Base-by-base conservation (phyloP, 2,113 vertebrate species). In the Fulmarus glacialis region DNA sequence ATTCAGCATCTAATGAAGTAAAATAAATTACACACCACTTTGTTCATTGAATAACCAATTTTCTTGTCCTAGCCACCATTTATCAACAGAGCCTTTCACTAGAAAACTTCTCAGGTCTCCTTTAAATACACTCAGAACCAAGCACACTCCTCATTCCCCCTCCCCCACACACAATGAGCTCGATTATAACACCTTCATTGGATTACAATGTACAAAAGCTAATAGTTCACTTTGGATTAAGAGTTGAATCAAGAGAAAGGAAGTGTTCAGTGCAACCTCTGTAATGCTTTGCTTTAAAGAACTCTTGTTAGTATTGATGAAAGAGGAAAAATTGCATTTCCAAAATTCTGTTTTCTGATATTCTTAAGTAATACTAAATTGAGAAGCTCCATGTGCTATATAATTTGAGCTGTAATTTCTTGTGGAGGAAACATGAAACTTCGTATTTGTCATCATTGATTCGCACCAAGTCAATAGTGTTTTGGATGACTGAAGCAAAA, bases 21-120 rank as follows among this genome's bases (percentile, higher is more conserved):
- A 98, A 98, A 98, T 97, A 98, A 97, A 97, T 98, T 97, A 71
- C 95, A 85, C 63, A 87, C 87, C 60, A 95, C 91, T 97, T 93
- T 93, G 94, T 97, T 98, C 97, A 97, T 67, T 96, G 96, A 98
- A 98, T 97, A 98, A 98, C 92, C 95, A 96, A 92, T 98, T 98
- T 97, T 91, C 78, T 91, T 86, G 79, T 93, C 82, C 82, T 78
- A 96, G 89, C 95, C 95, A 93, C 90, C 95, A 95, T 98, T 98
- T 98, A 97, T 98, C 97, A 96, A 71, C 94, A 91, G 90, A 81
- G 89, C 62, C 82, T 78, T 68, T 96, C 95, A 91, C 71, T 92
- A 45, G 95, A 90, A 94, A 96, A 75, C 80, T 97, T 96, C 82
- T 92, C 75, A 84, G 30, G 60, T 21, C 47, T 83, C 45, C 79